Evolutionary conservation across 2,888 invertebrate species (phyloP), one percentile per base, ranked within the genome.

Genomic region (Sminthurinus aureus): DNA sequence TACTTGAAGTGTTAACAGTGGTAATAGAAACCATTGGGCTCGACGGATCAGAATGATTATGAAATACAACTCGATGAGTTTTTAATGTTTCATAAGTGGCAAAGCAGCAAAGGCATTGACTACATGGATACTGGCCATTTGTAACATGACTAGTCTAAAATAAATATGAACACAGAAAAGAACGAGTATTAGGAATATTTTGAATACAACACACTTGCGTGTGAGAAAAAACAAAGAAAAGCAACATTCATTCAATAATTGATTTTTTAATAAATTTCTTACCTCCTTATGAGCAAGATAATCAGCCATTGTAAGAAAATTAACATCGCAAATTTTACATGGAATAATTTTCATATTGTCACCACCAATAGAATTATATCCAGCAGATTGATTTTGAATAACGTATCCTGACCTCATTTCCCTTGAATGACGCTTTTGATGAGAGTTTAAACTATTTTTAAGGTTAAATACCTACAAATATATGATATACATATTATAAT

Each of bases 251-350:
- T 58, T 15, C 58, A 58, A 58, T 58, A 12, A 58, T 58, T 58
- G 15, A 58, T 9, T 58, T 58, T 15, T 58, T 58, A 12, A 12
- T 9, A 1, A 52, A n/a, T 26, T 79, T 15, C 24, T 6, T 22
- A 80, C 80, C 71, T 74, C 26, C 58, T 81, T 81, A 24, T 81
- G 81, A 50, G 52, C 73, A 9, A 74, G 58, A 20, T 81, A 81
- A 38, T 81, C 81, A 9, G 58, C 15, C n/a, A 22, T 74, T 18
- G 52, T 81, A 13, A 81, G 52, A 38, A 81, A 81, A 38, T 81
- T 81, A 0, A 81, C 81, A 38, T 58, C 74, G 26, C 81, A 81
- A 13, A 81, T 74, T 81, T 81, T 73, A 74, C 81, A 81, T 6
- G 81, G 52, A 66, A 52, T 73, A 38, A 81, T 81, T 26, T 81